Evolutionary conservation across 1,140 invertebrate species (phyloP).

Genomic region (Chrysoperla carnea): DNA sequence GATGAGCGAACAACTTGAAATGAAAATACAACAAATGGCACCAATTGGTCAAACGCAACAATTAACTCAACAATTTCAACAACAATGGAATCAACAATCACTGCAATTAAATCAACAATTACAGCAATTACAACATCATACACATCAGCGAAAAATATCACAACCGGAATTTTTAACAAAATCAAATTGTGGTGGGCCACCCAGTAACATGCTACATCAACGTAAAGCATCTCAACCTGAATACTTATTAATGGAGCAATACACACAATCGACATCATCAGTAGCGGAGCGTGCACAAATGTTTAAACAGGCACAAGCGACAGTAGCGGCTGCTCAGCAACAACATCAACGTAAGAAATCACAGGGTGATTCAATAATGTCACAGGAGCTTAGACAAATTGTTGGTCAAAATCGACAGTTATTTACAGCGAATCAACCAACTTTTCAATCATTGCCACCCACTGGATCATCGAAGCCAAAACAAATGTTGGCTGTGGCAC

Average conservation of each 20-base stretch:
- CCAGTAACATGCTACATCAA: neutral
- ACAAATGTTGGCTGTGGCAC: slow-evolving; percentile 9
- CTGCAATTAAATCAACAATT: neutral
- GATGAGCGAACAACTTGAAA: slow-evolving; percentile 9
- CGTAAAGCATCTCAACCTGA: neutral
- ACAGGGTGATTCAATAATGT: slow-evolving; percentile 2
- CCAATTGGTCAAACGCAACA: too few relatives aligned
- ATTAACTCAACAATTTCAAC: too few relatives aligned
- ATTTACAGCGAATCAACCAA: slow-evolving; percentile 12
- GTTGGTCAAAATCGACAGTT: slow-evolving; percentile 8
- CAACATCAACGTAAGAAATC: slow-evolving; percentile 15
- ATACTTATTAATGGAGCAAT: neutral
- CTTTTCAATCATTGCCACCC: slow-evolving; percentile 3
- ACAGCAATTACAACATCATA: slow-evolving; percentile 3
- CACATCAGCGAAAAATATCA: slow-evolving; percentile 16
- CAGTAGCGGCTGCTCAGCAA: too few relatives aligned
- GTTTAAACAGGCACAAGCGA: neutral
- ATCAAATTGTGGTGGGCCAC: neutral
- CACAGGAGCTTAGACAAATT: neutral
- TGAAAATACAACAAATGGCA: neutral
- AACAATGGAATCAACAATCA: too few relatives aligned
- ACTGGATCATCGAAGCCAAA: slow-evolving; percentile 5
- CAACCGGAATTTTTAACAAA: slow-evolving; percentile 17
- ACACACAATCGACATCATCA: neutral
- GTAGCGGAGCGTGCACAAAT: neutral